Evolutionary conservation across 2,797 vertebrate species (phyloP).

Genomic region (Centropyge bicolor): DNA sequence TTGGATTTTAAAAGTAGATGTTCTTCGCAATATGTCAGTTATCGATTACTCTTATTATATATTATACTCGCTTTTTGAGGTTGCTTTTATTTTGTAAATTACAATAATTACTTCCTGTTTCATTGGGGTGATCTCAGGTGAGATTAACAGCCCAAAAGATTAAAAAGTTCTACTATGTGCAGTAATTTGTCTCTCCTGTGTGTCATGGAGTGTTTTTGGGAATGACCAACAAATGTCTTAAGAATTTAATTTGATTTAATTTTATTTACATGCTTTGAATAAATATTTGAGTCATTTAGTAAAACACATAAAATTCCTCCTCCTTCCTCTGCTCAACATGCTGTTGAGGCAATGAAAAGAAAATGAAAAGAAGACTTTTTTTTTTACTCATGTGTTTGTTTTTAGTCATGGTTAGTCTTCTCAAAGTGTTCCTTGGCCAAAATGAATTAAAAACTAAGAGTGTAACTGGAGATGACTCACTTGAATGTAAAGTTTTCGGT

Average conservation of each 20-base stretch:
- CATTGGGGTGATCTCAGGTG: neutral
- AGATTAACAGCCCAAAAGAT: neutral
- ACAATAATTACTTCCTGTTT: neutral
- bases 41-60: neutral
- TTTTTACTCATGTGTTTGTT: slow-evolving; percentile 56
- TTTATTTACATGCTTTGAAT: neutral
- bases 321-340: slow-evolving; percentile 1
- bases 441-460: slow-evolving; percentile 56
- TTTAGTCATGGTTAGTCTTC: slow-evolving; percentile 70
- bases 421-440: slow-evolving; percentile 12
- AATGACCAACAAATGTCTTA: neutral
- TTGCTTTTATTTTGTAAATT: slow-evolving; percentile 57
- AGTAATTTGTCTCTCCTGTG: neutral
- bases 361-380: no score
- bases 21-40: neutral
- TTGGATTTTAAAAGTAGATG: accelerated
- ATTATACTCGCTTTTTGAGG: accelerated
- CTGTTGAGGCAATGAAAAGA: slow-evolving; percentile 35
- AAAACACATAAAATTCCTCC: slow-evolving; percentile 45
- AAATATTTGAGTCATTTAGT: neutral
- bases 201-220: neutral
- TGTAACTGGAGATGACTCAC: slow-evolving; percentile 49
- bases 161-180: neutral
- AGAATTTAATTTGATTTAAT: neutral
- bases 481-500: slow-evolving; percentile 26